Evolutionary conservation across 2,113 vertebrate genomes (phyloP).

Genomic region (Furnarius figulus): DNA sequence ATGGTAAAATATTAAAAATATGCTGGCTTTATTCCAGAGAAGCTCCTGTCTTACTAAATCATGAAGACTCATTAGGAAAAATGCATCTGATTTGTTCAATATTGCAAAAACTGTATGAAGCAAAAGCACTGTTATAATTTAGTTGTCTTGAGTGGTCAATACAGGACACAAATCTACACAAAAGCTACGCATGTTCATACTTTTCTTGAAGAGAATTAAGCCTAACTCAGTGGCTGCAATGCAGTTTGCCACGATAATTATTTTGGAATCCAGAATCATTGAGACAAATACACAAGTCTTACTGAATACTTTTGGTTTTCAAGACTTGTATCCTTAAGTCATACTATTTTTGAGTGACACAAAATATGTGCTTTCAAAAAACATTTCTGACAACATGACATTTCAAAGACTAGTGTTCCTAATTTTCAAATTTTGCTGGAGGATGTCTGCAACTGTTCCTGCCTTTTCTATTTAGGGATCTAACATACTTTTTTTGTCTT

Average conservation of each 20-base stretch:
- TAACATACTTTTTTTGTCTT: background rate
- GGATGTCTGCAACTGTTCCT: background rate
- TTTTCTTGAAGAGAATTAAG: background rate
- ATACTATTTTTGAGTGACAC: background rate
- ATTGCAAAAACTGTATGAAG: background rate
- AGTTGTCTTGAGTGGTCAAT: background rate
- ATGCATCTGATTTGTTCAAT: background rate
- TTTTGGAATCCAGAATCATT: background rate
- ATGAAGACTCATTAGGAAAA: background rate
- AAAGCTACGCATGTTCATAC: background rate
- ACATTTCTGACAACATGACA: background rate
- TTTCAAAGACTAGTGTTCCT: background rate
- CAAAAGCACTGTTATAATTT: background rate
- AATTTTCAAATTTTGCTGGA: background rate
- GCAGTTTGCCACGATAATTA: background rate
- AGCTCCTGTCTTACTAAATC: background rate
- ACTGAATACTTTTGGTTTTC: background rate
- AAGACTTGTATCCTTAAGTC: background rate
- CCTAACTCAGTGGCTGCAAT: background rate
- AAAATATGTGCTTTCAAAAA: background rate
- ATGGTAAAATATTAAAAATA: slow-evolving; percentile 37
- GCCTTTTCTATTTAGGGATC: background rate
- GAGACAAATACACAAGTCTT: background rate
- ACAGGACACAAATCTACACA: background rate
- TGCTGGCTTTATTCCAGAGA: slow-evolving; percentile 10